These are phyloP conservation scores for Ephydatia muelleri DNA, from an alignment of 37 sponge, comb jelly and placozoan species.

Conservation along the genomic window DNA sequence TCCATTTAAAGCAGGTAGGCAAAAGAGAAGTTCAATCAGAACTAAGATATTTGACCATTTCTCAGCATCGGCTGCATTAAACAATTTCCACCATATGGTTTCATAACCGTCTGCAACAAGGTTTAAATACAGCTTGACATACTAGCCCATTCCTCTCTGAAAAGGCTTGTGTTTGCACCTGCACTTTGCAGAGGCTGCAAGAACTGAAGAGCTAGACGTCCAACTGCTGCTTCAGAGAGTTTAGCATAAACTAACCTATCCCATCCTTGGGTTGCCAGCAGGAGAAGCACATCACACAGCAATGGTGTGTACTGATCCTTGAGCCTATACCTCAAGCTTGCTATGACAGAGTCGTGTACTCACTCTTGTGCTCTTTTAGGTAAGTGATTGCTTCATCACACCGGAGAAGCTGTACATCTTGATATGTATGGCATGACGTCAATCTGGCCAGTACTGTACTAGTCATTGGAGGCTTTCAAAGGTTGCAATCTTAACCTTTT, in stretches of 20 bases:
- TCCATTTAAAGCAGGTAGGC: constrained; percentile 36
- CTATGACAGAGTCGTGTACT: constrained; percentile 25
- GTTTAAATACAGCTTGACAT: constrained; percentile 61
- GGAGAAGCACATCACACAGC: constrained; percentile 34
- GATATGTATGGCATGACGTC: constrained; percentile 27
- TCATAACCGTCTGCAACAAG: constrained; percentile 39
- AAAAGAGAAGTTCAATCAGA: constrained; percentile 58
- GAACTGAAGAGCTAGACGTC: constrained; percentile 13
- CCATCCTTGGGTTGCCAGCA: constrained; percentile 81
- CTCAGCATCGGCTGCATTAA: constrained; percentile 33
- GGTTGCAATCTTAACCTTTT: constrained; percentile 26
- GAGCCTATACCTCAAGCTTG: constrained; percentile 39
- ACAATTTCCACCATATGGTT: constrained; percentile 73
- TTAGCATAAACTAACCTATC: constrained; percentile 33
- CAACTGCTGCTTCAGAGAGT: constrained; percentile 23
- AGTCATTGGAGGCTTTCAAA: constrained; percentile 55
- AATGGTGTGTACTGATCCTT: constrained; percentile 28
- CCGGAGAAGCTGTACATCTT: constrained; percentile 20
- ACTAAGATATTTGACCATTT: constrained; percentile 54
- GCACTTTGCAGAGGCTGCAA: constrained; percentile 44
- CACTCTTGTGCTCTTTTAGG: constrained; percentile 8
- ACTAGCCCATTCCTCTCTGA: constrained; percentile 75
- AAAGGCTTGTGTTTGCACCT: constrained; percentile 5
- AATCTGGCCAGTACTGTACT: constrained; percentile 55
- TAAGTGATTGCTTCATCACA: constrained; percentile 12